These are phyloP conservation scores for Cardinalis cardinalis DNA, from an alignment of 2,113 vertebrate species.

Conservation along the genomic window DNA sequence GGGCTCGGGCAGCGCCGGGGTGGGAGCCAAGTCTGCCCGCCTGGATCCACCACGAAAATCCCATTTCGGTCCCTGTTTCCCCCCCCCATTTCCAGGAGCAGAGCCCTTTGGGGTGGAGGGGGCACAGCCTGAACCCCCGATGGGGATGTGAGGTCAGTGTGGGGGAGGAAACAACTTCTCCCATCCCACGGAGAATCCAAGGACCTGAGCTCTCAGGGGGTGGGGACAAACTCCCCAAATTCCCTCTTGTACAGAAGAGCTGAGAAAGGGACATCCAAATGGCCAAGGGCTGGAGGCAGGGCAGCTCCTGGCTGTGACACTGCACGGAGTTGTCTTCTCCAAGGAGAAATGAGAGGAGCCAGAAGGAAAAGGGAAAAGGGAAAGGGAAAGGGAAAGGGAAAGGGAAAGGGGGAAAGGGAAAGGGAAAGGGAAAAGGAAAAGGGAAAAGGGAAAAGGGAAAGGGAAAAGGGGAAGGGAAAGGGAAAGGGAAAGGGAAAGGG, in stretches of 20 bases:
- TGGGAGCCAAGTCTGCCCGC: background rate
- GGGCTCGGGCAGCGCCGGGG: background rate
- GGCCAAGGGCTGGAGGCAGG: background rate
- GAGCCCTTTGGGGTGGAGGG: background rate
- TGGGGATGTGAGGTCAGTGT: background rate
- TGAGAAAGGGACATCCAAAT: background rate
- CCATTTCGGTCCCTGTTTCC: background rate
- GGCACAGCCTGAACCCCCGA: background rate
- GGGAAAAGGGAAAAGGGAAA: too few relatives aligned
- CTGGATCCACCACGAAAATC: background rate
- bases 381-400: too few relatives aligned
- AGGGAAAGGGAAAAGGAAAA: too few relatives aligned
- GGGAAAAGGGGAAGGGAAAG: too few relatives aligned
- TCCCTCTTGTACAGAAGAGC: background rate
- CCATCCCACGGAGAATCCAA: background rate
- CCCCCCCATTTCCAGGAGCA: background rate
- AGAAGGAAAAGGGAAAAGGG: background rate
- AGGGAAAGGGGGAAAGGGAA: too few relatives aligned
- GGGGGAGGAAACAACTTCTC: background rate
- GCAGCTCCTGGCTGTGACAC: background rate
- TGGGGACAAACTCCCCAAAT: background rate
- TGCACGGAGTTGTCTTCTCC: background rate
- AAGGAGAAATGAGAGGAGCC: background rate
- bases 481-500: too few relatives aligned
- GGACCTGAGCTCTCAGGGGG: background rate